Base-by-base conservation (phyloP, 1,140 invertebrate genomes). In the Calliphora vicina region DNA sequence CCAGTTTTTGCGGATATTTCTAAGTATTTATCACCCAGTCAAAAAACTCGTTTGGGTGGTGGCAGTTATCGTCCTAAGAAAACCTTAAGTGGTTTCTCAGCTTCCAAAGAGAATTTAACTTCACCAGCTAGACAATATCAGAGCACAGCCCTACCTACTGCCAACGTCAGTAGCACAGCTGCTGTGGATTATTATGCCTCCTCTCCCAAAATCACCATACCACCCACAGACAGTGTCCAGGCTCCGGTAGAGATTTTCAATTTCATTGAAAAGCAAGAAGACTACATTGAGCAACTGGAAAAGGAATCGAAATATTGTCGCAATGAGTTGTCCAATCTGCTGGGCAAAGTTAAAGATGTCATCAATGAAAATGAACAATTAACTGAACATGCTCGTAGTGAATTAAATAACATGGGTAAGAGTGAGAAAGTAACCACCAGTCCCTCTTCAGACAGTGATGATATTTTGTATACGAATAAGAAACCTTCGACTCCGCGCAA, bases 241-340 rank as follows among this genome's bases (percentile, higher is more conserved):
- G 87, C 89, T 8, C 88, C 89, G 0, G 86, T 86, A 10, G 94
- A 95, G 87, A 87, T 95, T 17, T 92, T 94, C 84, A 93, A 93
- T 76, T 96, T 96, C 85, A 95, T 96, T 26, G 94, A 96, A 89
- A 93, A 95, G 81, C 96, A 97, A 87, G 95, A 96, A 87, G 95
- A 96, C 82, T 96, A 97, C 84, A 96, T 97, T 35, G 94, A 96
- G 80, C 95, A 97, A 86, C 86, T 97, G 23, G 96, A 97, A 89
- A 93, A 94, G 84, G 95, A 97, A 90, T 96, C 95, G 71, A 94
- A 94, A 85, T 96, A 95, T 87, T 96, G 95, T 87, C 92, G 94
- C 91, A 94, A 95, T 61, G 95, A 96, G 88, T 87, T 96, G 8
- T 93, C 94, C 83, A 94, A 94, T 87, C 91, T 96, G 15, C 89